phyloP scores from a whole-genome alignment of 2,888 invertebrate species.

The Stenurella melanura region DNA sequence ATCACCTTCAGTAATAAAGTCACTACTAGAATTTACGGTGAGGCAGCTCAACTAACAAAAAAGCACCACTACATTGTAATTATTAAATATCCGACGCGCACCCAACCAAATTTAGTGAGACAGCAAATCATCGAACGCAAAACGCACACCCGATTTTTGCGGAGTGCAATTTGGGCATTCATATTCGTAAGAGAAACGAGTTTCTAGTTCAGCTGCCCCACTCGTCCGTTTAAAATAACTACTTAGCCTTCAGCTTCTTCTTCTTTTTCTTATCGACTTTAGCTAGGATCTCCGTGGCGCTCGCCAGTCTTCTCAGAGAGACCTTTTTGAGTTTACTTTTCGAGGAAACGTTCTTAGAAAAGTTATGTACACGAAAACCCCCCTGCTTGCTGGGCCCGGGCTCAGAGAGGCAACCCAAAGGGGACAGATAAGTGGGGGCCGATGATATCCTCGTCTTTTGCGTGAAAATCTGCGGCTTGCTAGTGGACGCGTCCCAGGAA shows the following conservation, averaged over 20 bases:
- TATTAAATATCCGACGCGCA: not conserved
- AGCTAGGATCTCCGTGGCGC: conserved; percentile 60
- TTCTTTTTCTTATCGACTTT: conserved; percentile 70
- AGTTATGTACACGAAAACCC: conserved; percentile 67
- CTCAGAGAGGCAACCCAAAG: conserved; percentile 55
- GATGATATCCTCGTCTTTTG: conserved; percentile 55
- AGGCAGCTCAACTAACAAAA: conserved; percentile 24
- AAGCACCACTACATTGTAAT: conserved; percentile 17
- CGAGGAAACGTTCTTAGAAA: conserved; percentile 63
- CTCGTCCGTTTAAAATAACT: conserved; percentile 34
- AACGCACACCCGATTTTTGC: not conserved
- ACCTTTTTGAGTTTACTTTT: conserved; percentile 67
- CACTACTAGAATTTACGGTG: conserved; percentile 35
- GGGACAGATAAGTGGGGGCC: conserved; percentile 48
- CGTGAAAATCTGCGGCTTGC: conserved; percentile 66
- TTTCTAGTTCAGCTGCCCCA: conserved; percentile 14
- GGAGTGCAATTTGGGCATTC: not conserved
- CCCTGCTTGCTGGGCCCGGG: conserved; percentile 65
- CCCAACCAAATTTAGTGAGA: not conserved
- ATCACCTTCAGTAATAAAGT: conserved; percentile 54
- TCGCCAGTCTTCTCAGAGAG: conserved; percentile 65
- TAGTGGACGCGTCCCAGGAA: conserved; percentile 66
- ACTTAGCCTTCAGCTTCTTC: conserved; percentile 67
- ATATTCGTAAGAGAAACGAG: not conserved
- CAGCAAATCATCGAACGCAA: not conserved